A percentile compares a stretch with the other conserved stretches of the same genome.
These are phyloP conservation scores for Falco concolor DNA, from an alignment of 2,797 vertebrate genomes.

Conservation along the genomic window DNA sequence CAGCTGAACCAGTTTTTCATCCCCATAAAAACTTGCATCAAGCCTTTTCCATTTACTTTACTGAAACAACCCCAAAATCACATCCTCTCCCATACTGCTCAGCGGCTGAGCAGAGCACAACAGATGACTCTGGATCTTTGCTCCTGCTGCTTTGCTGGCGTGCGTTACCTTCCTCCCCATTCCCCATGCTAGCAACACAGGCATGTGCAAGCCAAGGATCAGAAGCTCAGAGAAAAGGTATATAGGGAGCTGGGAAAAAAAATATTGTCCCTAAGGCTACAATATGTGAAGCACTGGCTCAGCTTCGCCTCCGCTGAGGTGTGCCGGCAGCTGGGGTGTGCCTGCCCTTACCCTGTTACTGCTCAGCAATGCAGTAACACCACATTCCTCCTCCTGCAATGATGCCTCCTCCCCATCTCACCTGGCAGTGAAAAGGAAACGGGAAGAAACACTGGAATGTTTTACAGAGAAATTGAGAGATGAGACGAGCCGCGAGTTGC, in stretches of 20 bases:
- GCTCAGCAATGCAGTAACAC: slow-evolving; percentile 27
- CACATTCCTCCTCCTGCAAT: slow-evolving; percentile 10
- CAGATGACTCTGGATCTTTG: accelerated
- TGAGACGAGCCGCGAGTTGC: background rate
- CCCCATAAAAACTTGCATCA: background rate
- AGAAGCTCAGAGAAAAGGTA: background rate
- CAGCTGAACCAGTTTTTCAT: background rate
- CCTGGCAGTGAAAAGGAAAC: background rate
- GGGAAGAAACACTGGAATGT: background rate
- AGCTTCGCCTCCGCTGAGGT: background rate
- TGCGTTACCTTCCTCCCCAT: background rate
- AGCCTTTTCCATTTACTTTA: background rate
- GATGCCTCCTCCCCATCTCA: background rate
- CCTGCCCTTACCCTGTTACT: background rate
- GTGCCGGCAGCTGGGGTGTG: slow-evolving; percentile 29
- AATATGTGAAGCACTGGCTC: background rate
- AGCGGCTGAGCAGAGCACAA: background rate
- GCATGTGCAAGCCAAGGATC: accelerated
- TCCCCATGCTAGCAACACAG: background rate
- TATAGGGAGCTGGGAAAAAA: background rate
- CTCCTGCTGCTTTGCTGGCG: background rate
- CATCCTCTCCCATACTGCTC: accelerated
- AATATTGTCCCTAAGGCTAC: slow-evolving; percentile 15
- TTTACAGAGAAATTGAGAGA: background rate
- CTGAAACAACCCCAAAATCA: background rate